Conservation (phyloP, 2,113 vertebrate species). For the Aspiorhynchus laticeps region DNA sequence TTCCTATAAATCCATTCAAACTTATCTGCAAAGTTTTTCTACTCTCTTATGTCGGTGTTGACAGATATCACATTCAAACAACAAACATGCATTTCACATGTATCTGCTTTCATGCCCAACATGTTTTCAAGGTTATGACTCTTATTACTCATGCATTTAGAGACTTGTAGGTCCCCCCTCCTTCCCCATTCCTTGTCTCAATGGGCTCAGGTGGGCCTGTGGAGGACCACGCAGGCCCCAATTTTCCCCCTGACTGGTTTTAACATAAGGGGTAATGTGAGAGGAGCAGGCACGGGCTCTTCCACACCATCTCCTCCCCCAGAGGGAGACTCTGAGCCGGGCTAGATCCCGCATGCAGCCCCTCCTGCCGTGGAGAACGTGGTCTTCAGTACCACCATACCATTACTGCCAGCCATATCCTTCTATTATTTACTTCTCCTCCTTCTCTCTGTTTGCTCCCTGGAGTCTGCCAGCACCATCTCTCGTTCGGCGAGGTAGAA, state of each 20-base stretch:
- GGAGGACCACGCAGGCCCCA: conserved; percentile 71
- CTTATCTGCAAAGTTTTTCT: neutral
- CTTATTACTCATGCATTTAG: conserved; percentile 38
- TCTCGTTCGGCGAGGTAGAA: conserved; percentile 14
- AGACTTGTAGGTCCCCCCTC: neutral
- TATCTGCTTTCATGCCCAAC: conserved; percentile 22
- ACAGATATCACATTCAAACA: conserved; percentile 5
- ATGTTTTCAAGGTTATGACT: conserved; percentile 36
- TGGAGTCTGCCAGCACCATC: conserved; percentile 30
- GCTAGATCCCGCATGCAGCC: neutral
- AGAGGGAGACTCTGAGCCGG: conserved; percentile 37
- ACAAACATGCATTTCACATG: conserved; percentile 3
- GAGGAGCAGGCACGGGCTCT: conserved; percentile 60
- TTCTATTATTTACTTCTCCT: conserved; percentile 55
- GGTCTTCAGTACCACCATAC: conserved; percentile 32
- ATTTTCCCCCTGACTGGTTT: conserved; percentile 82
- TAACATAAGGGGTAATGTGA: conserved; percentile 82
- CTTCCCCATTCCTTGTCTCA: conserved; percentile 52
- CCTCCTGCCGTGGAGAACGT: conserved; percentile 51
- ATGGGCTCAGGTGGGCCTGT: conserved; percentile 76
- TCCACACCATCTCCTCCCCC: conserved; percentile 33
- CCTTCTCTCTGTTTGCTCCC: conserved; percentile 54
- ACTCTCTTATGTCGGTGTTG: neutral
- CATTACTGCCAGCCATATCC: conserved; percentile 48
- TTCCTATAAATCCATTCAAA: neutral